Conservation (phyloP, 2,797 vertebrate species). For the Sebastolobus altivelis region DNA sequence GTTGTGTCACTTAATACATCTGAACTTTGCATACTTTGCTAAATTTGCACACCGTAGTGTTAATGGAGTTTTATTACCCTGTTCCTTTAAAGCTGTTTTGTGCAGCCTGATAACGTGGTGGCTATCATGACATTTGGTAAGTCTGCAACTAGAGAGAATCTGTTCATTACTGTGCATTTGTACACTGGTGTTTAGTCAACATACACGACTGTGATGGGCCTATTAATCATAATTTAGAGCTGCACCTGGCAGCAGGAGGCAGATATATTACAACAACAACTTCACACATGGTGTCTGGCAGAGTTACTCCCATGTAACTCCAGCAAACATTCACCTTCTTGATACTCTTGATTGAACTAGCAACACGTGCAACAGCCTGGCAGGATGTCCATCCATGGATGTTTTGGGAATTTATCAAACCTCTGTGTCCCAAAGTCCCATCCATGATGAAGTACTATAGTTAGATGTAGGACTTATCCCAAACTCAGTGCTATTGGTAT, state of each 20-base stretch:
- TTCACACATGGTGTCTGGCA: neutral
- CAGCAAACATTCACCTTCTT: neutral
- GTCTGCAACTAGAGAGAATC: neutral
- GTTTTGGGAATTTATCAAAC: neutral
- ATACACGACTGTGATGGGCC: neutral
- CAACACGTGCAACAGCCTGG: constrained; percentile 1
- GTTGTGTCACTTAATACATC: neutral
- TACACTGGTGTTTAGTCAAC: constrained; percentile 3
- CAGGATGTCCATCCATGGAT: neutral
- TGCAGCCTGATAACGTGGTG: neutral
- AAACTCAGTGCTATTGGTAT: neutral
- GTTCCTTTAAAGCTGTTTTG: neutral
- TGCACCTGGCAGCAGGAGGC: constrained; percentile 2
- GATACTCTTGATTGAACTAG: neutral
- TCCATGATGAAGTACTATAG: neutral
- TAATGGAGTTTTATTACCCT: neutral
- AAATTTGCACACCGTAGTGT: neutral
- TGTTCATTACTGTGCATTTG: constrained; percentile 9
- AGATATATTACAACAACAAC: constrained; percentile 15
- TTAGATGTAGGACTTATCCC: neutral
- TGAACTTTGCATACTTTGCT: neutral
- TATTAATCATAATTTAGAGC: constrained; percentile 17
- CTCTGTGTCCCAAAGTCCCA: neutral
- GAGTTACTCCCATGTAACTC: neutral
- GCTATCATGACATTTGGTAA: neutral